Evolutionary conservation across 2,888 invertebrate genomes (phyloP).

Genomic region (Caprella mutica): DNA sequence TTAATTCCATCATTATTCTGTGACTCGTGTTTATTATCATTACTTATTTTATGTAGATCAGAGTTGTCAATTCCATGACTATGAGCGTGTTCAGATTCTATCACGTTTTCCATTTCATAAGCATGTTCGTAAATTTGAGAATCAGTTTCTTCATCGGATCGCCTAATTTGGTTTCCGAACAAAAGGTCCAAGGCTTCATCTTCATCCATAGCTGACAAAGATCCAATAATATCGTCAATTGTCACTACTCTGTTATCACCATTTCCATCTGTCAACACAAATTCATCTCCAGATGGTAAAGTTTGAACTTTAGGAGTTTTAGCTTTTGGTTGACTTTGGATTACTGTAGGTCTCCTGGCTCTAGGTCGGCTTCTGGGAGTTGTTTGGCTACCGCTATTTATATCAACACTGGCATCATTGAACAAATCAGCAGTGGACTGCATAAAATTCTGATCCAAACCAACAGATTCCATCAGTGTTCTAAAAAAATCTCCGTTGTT

Average conservation of each 20-base stretch:
- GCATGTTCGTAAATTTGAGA: too few species aligned
- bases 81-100: too few species aligned
- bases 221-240: slow-evolving; percentile 25
- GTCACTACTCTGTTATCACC: slow-evolving; percentile 19
- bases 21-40: too few species aligned
- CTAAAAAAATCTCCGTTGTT: slow-evolving; percentile 8
- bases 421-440: slow-evolving; percentile 1
- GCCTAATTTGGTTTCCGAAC: slow-evolving; percentile 7
- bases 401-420: not conserved
- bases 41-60: too few species aligned
- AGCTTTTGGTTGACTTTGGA: too few species aligned
- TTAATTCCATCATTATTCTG: not conserved
- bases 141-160: slow-evolving; percentile 4
- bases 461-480: not conserved
- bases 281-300: slow-evolving; percentile 9
- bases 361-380: not conserved
- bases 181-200: slow-evolving; percentile 15
- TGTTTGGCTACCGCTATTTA: not conserved
- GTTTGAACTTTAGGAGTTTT: slow-evolving; percentile 6
- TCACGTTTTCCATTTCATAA: too few species aligned
- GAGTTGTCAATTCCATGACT: too few species aligned
- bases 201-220: slow-evolving; percentile 19
- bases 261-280: slow-evolving; percentile 23
- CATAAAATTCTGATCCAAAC: slow-evolving; percentile 6
- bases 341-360: not conserved